Percentiles rank a stretch among this genome's conserved stretches.
Conservation (phyloP, 2,888 invertebrate genomes). For the Leuctra nigra region DNA sequence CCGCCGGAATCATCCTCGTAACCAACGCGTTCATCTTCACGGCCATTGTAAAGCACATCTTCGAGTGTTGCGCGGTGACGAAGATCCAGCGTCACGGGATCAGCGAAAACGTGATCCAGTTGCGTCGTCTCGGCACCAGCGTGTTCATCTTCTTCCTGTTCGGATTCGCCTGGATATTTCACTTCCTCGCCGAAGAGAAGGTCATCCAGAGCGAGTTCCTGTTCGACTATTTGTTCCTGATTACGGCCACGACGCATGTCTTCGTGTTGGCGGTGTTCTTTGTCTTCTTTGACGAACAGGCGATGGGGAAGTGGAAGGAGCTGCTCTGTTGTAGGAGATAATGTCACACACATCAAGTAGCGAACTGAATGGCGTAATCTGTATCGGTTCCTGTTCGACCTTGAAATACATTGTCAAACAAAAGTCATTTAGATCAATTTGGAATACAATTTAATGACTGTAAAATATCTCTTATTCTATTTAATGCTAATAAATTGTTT, state of each 20-base stretch:
- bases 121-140: neutral
- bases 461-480: no score
- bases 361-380: no score
- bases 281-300: neutral
- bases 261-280: neutral
- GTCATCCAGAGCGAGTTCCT: neutral
- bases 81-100: neutral
- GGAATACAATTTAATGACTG: no score
- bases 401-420: no score
- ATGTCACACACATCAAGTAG: no score
- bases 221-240: neutral
- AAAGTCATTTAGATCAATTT: no score
- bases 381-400: no score
- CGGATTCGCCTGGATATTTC: neutral
- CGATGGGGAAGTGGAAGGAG: neutral
- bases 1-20: neutral
- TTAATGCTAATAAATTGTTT: no score
- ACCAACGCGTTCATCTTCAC: neutral
- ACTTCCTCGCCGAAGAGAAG: neutral
- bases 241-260: neutral
- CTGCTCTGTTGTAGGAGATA: no score
- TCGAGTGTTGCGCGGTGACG: neutral
- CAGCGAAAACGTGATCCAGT: neutral
- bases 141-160: neutral
- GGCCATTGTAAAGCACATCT: neutral